A percentile compares a stretch with the other conserved stretches of the same genome.
These are phyloP conservation scores for Hypanus sabinus DNA, from an alignment of 2,113 vertebrate species.

Conservation along the genomic window DNA sequence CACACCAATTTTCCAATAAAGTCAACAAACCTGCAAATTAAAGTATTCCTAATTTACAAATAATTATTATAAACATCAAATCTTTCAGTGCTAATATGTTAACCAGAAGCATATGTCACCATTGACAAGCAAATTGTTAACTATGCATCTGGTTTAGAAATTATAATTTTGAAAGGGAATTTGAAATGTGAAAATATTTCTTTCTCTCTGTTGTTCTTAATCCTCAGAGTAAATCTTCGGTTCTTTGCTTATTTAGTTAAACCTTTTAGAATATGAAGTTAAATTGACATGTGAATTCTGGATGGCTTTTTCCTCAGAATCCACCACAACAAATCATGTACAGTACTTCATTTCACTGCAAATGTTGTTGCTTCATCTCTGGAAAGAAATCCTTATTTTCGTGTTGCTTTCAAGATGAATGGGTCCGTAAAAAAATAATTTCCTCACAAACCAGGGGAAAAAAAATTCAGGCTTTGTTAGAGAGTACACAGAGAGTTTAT, in stretches of 20 bases:
- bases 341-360: not conserved
- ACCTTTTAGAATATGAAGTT: not conserved
- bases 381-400: slow-evolving; percentile 30
- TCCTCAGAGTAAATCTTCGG: not conserved
- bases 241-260: not conserved
- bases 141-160: not conserved
- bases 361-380: not conserved
- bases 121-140: not conserved
- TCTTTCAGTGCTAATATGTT: not conserved
- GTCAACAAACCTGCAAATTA: not conserved
- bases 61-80: slow-evolving; percentile 3
- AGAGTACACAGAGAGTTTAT: not conserved
- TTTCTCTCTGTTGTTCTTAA: not conserved
- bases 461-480: slow-evolving; percentile 32
- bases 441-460: slow-evolving; percentile 2
- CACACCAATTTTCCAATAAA: not conserved
- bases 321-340: not conserved
- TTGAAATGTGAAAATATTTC: not conserved
- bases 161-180: not conserved
- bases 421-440: slow-evolving; percentile 32
- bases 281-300: not conserved
- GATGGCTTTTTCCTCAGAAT: not conserved
- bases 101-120: not conserved
- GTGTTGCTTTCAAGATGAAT: not conserved
- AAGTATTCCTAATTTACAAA: not conserved